Base-by-base conservation (phyloP, 2,113 vertebrate genomes). In the Elephas maximus region DNA sequence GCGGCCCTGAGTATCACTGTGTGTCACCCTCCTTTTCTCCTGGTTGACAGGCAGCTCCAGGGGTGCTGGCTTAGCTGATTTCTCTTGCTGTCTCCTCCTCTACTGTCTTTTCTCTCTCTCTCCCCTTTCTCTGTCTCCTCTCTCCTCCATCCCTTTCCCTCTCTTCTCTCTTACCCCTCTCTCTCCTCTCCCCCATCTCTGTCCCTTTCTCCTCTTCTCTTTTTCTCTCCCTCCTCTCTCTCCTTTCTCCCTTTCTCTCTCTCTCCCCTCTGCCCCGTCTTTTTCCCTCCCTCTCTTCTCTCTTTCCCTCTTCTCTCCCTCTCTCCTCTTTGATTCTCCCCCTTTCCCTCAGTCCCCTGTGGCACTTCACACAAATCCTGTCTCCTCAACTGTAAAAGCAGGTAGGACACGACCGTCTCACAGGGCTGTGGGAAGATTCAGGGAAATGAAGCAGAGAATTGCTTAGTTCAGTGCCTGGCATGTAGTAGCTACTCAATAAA, bases 291-390 rank as follows among this genome's bases (percentile, higher is more conserved):
- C 63, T 65, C 63, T 11, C 82, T 67, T 60, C 17, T 11, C 15
- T 63, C 20, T 65, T 14, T 57, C 11, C 33, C 80, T 30, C 45
- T 82, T 8, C 28, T 48, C 48, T 67, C 63, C 63, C 63, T 65
- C 63, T 11, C 82, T 67, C 60, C 17, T 11, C 10, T 0, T 51
- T 8, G 37, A 37, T 62, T 2, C 2, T 1, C 23, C 65, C 1
- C 7, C 2, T 24, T 3, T 0, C 3, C 0, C 3, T 33, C 3
- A 10, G 4, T 37, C 53, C 23, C 45, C 74, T 18, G 33, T 21
- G 53, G 41, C n/a, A 21, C 63, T 79, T 60, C 17, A 6, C 77
- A 17, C 15, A 10, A 57, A 67, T 76, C 83, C 67, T 82, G 51
- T n/a, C 17, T 76, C 44, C 45, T 63, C 30, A 24, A 11, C 62